Evolutionary conservation across 2,113 vertebrate species (phyloP).

Genomic region (Pelecanus crispus): DNA sequence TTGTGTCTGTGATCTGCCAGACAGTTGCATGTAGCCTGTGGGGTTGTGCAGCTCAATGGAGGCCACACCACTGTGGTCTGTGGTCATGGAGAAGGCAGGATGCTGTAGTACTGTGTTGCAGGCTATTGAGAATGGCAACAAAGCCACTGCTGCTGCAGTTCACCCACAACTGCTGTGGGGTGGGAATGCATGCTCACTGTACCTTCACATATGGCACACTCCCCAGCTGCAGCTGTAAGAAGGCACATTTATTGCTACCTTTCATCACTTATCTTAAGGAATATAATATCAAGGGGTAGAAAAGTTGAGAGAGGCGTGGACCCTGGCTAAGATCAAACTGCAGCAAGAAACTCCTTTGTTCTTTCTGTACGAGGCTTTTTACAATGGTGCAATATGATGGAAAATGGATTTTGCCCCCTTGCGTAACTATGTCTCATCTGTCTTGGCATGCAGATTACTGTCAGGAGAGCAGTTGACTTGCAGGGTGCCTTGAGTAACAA

Average conservation of each 20-base stretch:
- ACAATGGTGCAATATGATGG: not conserved
- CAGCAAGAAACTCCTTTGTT: not conserved
- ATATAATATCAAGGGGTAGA: not conserved
- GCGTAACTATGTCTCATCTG: not conserved
- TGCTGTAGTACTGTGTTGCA: not conserved
- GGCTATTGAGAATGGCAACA: not conserved
- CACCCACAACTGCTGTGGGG: not conserved
- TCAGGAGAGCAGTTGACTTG: not conserved
- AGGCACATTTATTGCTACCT: not conserved
- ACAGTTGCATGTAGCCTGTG: not conserved
- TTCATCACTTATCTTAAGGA: not conserved
- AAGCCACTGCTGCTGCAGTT: not conserved
- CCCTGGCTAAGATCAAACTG: not conserved
- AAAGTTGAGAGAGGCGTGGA: rapidly evolving
- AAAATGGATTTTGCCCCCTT: not conserved
- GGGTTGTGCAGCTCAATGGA: not conserved
- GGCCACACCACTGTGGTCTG: not conserved
- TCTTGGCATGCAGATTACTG: not conserved
- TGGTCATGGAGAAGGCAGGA: not conserved
- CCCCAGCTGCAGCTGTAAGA: not conserved
- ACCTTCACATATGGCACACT: not conserved
- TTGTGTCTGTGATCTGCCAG: not conserved
- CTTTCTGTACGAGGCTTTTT: not conserved
- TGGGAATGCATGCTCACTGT: not conserved
- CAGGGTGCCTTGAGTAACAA: not conserved